Evolutionary conservation across 64 coral and sea anemone genomes (phyloP), one percentile per base, ranked within the genome.

Genomic region (Cladopsammia gracilis): DNA sequence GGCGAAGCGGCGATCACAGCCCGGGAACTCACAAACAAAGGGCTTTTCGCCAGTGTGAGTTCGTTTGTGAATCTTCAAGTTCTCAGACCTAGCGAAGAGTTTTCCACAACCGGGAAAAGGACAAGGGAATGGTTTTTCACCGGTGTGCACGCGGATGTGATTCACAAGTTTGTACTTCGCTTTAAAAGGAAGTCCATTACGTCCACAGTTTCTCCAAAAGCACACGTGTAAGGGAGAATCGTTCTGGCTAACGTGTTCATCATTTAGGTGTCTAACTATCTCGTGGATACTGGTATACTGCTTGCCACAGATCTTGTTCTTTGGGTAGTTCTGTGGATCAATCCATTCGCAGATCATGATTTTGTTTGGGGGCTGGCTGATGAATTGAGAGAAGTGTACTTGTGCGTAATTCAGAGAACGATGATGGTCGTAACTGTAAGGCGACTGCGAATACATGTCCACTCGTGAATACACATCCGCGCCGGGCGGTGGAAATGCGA

Each of bases 91-190:
- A 67, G 96, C 96, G 83, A 98, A 98, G n/a, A 98, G 92, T 73
- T 98, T 98, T 34, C 96, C 96, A 88, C 96, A 98, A 0, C 92
- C 96, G 25, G 92, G 96, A 72, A 98, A 98, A 20, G 96, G 96
- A 25, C 96, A 98, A 3, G 96, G 96, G 48, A 98, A 98, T 16
- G 96, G 96, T 50, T 98, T 98, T 57, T 98, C 96, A 62, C 96
- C 96, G 0, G 96, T 98, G 64, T 98, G 96, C 7, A 98, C 96
- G 91, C 96, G 64, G 52, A 98, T 91, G 59, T 98, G 96, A 71
- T 98, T 98, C n/a, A 98, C 96, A 42, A 98, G 96, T 90, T 98
- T 98, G 85, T 98, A 98, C 71, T 98, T 98, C 45, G 96, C 96
- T 84, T 98, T 98, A 71, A 98, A 98, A 13, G 96, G 96, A 58